phyloP scores from a whole-genome alignment of 2,888 invertebrate species.

The Encarsia formosa region DNA sequence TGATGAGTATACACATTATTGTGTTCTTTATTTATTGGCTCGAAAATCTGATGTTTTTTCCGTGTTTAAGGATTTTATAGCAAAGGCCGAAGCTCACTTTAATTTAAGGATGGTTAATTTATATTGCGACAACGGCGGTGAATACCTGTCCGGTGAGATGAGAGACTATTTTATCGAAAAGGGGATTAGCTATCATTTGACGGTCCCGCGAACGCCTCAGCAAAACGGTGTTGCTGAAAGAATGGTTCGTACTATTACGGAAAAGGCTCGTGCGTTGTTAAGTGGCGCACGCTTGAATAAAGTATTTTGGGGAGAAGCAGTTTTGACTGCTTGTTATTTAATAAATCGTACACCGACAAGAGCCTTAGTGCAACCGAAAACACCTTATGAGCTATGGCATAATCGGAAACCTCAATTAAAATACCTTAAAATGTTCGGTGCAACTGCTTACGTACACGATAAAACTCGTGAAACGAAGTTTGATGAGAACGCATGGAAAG shows the following conservation, averaged over 20 bases:
- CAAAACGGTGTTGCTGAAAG: conserved; percentile 23
- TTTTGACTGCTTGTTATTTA: background rate
- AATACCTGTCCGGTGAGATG: conserved; percentile 41
- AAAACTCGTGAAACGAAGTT: conserved; percentile 39
- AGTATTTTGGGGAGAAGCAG: conserved; percentile 16
- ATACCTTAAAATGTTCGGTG: background rate
- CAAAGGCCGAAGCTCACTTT: conserved; percentile 21
- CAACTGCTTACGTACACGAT: conserved; percentile 18
- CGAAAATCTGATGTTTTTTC: conserved; percentile 25
- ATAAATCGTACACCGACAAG: background rate
- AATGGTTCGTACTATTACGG: conserved; percentile 16
- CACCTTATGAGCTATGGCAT: background rate
- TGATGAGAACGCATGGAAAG: conserved; percentile 43
- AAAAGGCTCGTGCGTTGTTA: conserved; percentile 17
- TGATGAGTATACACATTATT: too few relatives aligned
- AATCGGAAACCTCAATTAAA: background rate
- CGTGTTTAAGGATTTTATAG: conserved; percentile 34
- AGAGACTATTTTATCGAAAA: conserved; percentile 38
- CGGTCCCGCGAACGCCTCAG: conserved; percentile 15
- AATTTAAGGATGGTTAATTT: conserved; percentile 17
- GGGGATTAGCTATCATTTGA: conserved; percentile 31
- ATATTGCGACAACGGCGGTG: conserved; percentile 34
- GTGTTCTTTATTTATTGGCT: conserved; percentile 18
- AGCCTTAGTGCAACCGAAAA: background rate
- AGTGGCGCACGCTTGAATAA: background rate